Base-by-base conservation (phyloP, 2,888 invertebrate species). In the Drosophila mayaguana region DNA sequence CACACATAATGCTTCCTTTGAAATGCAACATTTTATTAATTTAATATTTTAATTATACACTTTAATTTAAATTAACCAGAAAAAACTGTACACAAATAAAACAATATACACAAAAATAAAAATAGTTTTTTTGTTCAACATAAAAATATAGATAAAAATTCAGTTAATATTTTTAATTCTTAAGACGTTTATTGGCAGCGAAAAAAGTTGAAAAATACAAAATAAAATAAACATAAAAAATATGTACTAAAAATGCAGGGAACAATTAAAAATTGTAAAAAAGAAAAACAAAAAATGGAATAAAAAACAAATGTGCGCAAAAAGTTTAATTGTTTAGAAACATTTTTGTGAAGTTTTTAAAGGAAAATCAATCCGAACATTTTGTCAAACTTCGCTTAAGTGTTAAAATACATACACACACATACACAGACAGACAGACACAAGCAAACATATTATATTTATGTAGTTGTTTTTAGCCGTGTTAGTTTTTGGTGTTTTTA, bases 251-350 rank as follows among this genome's bases (percentile, higher is more conserved):
- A 71, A 89, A 89, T 87, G 87, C 87, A 87, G 87, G 87, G 90
- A 87, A 89, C 87, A 87, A 87, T 87, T 87, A 71, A 83, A 89
- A 89, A 87, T 87, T 87, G 90, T 89, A 89, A 87, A 75, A 72
- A 50, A 71, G 51, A 28, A 67, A 61, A 59, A 56, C 34, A 40
- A 42, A 67, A 67, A 43, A 48, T 14, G 63, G 56, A 64, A 63
- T 22, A 54, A 59, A 59, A 71, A 53, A 34, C 34, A 64, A 70
- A 70, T 62, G 66, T 56, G 78, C 73, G 81, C 51, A 66, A 54
- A 64, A 64, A 65, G 61, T 56, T 1, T 59, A 69, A 77, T 68
- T 78, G 70, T 71, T 78, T 72, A 65, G 9, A 32, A 54, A 46
- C 43, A 60, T 68, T 65, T 74, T 51, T 63, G 65, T 62, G 51